Evolutionary conservation across 2,797 vertebrate species (phyloP), one percentile per base, ranked within the genome.

Genomic region (Novumbra hubbsi): DNA sequence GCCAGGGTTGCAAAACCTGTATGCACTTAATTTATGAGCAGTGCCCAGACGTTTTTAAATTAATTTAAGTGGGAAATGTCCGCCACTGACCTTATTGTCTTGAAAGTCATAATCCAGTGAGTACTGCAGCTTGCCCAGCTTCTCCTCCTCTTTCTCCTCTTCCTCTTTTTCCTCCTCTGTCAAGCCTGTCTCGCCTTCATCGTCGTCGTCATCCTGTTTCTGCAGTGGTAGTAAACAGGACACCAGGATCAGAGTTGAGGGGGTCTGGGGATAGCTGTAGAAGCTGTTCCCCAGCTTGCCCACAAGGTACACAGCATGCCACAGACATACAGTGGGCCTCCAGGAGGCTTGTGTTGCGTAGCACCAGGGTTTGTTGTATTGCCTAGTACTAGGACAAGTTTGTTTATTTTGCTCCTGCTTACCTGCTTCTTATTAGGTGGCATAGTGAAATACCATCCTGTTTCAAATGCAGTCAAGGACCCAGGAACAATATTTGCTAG

Each of bases 91-190:
- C 97, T 98, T 98, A 74, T 96, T 96, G 0, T 96, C 96, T 84
- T 98, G 95, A 91, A 99, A 99, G 85, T 99, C 98, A 0, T 98
- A 99, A 78, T 99, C 97, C 81, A 99, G 87, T 0, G 97, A 98
- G 82, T 98, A 99, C 75, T 99, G 98, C 85, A 99, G 90, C 80
- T 99, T 99, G 64, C 98, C 98, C 83, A 99, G 91, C 87, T 98
- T 97, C 0, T 97, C 97, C 76, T 96, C 92, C 71, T 98, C 97
- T 82, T 98, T 97, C 78, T 97, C 96, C 76, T 99, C 98, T 6
- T 96, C 95, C 82, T 99, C 96, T 0, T 97, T 97, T 85, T 97
- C 98, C 49, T 97, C 98, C 75, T 99, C 98, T 0, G 96, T 98
- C 84, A 97, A 90, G 9, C 96, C 98, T 0, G 93, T 97, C 87